phyloP scores from a whole-genome alignment of 2,797 vertebrate genomes.

The Anguilla anguilla region DNA sequence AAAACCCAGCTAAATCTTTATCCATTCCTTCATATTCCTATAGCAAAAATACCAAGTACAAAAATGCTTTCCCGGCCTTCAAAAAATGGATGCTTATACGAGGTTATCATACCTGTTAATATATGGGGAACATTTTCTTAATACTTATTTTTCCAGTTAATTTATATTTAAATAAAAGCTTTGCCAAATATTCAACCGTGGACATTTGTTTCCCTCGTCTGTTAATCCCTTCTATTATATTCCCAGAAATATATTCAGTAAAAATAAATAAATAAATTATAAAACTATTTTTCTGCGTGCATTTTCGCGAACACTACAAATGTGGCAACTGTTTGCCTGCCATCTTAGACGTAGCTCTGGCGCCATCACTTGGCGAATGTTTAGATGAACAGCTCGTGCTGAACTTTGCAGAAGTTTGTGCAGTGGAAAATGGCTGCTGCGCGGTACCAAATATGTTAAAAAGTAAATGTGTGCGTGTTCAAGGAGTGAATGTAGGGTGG shows the following conservation, averaged over 20 bases:
- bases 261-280: background rate
- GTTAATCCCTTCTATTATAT: background rate
- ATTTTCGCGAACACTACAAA: background rate
- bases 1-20: background rate
- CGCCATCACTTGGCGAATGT: conserved; percentile 31
- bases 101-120: background rate
- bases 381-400: background rate
- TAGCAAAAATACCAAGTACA: conserved; percentile 10
- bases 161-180: conserved; percentile 10
- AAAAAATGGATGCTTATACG: conserved; percentile 31
- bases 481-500: too few relatives aligned
- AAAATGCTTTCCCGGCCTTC: conserved; percentile 50
- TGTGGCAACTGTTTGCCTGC: background rate
- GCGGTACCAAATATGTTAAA: background rate
- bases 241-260: background rate
- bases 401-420: background rate
- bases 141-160: conserved; percentile 4
- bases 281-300: background rate
- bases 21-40: conserved; percentile 3
- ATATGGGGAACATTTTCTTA: conserved; percentile 17
- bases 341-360: conserved; percentile 9
- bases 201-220: conserved; percentile 9
- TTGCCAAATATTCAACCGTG: conserved; percentile 13
- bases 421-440: background rate
- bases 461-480: too few relatives aligned